Evolutionary conservation across 1,140 invertebrate species (phyloP), one percentile per base, ranked within the genome.

Genomic region (Hylyphantes graminicola): DNA sequence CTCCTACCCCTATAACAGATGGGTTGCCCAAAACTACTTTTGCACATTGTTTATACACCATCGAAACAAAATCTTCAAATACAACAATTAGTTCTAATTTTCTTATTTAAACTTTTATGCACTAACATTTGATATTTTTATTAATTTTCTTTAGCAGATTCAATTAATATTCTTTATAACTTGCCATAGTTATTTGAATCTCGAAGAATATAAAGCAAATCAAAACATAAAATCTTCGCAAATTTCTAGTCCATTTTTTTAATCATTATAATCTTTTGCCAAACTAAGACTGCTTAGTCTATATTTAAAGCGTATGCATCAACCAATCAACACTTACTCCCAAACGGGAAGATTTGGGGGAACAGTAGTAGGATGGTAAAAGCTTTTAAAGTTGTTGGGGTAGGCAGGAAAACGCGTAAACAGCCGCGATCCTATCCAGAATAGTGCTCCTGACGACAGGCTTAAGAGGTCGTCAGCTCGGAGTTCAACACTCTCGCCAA

Each of bases 361-460:
- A 19, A 50, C 35, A 12, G 57, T n/a, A 12, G 11, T n/a, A 12
- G 11, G 19, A 7, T 70, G 48, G n/a, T 50, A 80, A 70, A 54
- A 51, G 50, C 19, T 35, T 67, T 13, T 19, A 15, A 54, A 68
- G 48, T 35, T 59, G 65, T 19, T 11, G 53, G 50, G 13, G 61
- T 79, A 79, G 70, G 70, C 77, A 78, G 12, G 17, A 53, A 54
- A 65, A 7, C 35, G 35, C 21, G 35, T 19, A 21, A 55, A 48
- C 77, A 70, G 65, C 77, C 51, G 64, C 50, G 77, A 65, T 65
- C 77, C 70, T 80, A 80, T 80, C 77, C 77, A 70, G 77, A 57
- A 35, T 50, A 50, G 65, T 70, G 19, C 19, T 50, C 54, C 0
- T 21, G 77, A 80, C 70, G 77, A 80, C 77, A 80, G 51, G 53